Percentiles rank a stretch among this genome's conserved stretches.
Evolutionary conservation across 2,888 invertebrate species (phyloP).

Genomic region (Caenorhabditis macrosperma): DNA sequence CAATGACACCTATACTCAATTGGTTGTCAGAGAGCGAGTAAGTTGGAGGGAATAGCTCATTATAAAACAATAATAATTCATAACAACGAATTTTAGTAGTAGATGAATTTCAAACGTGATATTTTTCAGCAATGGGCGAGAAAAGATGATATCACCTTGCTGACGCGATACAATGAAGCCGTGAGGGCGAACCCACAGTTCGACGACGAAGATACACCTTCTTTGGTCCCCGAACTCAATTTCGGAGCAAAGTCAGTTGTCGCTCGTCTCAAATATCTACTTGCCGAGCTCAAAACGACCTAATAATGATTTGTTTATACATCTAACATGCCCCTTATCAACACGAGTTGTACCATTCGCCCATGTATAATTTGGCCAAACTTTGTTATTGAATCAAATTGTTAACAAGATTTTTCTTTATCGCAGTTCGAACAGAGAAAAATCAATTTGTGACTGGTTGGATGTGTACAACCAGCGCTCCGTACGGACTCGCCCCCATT

Average conservation of each 20-base stretch:
- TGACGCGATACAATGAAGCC: constrained; percentile 31
- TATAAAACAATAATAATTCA: too few relatives aligned
- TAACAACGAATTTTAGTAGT: too few relatives aligned
- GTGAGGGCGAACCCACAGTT: constrained; percentile 3
- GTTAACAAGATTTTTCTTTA: constrained; percentile 1
- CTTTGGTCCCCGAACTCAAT: constrained; percentile 19
- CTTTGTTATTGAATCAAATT: too few relatives aligned
- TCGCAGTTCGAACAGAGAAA: neutral
- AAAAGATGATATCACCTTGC: constrained; percentile 30
- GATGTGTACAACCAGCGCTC: constrained; percentile 40
- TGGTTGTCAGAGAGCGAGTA: constrained; percentile 40
- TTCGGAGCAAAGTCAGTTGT: constrained; percentile 29
- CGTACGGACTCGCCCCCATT: neutral
- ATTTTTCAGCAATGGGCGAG: constrained; percentile 43
- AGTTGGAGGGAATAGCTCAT: neutral
- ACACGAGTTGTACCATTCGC: neutral
- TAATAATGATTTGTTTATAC: constrained; percentile 1
- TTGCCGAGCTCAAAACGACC: constrained; percentile 19
- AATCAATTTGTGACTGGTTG: constrained; percentile 14
- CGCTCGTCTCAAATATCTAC: constrained; percentile 22
- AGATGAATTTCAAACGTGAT: too few relatives aligned
- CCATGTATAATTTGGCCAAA: neutral
- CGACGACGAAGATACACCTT: constrained; percentile 10
- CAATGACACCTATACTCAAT: constrained; percentile 9
- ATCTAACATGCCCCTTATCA: neutral